phyloP scores from a whole-genome alignment of 2,888 invertebrate species.

The Volucella bombylans region DNA sequence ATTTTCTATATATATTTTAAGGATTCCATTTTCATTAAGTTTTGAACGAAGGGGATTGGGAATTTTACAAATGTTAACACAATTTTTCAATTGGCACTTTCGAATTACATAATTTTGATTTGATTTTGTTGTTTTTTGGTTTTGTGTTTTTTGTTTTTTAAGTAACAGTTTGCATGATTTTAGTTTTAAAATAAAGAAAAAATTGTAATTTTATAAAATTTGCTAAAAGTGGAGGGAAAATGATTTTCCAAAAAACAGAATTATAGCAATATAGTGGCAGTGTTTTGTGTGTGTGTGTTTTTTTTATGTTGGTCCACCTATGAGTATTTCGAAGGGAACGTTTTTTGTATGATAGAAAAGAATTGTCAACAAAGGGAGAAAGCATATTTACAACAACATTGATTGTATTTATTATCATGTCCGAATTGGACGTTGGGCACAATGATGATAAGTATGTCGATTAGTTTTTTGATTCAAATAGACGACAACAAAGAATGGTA shows the following conservation, averaged over 20 bases:
- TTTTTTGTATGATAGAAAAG: background rate
- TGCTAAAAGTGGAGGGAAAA: background rate
- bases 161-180: constrained; percentile 69
- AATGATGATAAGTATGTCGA: no score
- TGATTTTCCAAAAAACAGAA: background rate
- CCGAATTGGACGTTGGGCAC: no score
- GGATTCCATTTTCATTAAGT: constrained; percentile 9
- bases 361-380: background rate
- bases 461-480: no score
- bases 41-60: constrained; percentile 28
- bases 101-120: constrained; percentile 67
- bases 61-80: constrained; percentile 70
- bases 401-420: no score
- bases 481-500: no score
- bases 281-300: constrained; percentile 51
- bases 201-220: background rate
- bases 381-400: no score
- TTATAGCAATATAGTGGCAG: constrained; percentile 57
- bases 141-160: constrained; percentile 23
- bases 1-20: constrained; percentile 27
- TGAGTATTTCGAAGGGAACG: constrained; percentile 7
- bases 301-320: constrained; percentile 49
- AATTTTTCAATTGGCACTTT: constrained; percentile 74
- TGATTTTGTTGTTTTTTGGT: constrained; percentile 3
- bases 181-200: constrained; percentile 27